phyloP scores from a whole-genome alignment of 2,113 vertebrate species.

The Symphodus melops region DNA sequence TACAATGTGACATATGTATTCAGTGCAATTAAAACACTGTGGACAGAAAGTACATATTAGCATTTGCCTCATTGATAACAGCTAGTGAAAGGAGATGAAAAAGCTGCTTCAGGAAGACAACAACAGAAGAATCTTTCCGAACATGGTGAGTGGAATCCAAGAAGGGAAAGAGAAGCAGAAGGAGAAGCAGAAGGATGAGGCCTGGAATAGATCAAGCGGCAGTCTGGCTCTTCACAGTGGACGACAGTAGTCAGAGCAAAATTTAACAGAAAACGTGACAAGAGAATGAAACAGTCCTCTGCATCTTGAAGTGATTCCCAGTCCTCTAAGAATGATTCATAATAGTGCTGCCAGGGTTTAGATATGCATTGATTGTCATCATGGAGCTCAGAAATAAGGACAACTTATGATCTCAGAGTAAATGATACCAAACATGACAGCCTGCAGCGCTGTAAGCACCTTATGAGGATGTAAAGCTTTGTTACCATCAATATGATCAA shows the following conservation, averaged over 20 bases:
- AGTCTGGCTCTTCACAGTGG: constrained; percentile 56
- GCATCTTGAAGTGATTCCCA: constrained; percentile 60
- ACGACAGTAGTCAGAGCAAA: constrained; percentile 51
- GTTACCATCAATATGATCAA: not conserved
- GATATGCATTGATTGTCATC: constrained; percentile 41
- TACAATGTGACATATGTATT: not conserved
- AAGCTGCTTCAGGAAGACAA: constrained; percentile 5
- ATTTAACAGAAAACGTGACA: constrained; percentile 64
- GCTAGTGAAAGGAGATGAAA: constrained; percentile 8
- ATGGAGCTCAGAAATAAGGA: constrained; percentile 28
- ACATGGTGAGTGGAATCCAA: constrained; percentile 15
- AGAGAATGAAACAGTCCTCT: constrained; percentile 64
- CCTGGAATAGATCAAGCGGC: constrained; percentile 60
- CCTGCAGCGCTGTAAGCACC: not conserved
- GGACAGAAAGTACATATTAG: not conserved
- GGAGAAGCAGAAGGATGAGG: constrained; percentile 63
- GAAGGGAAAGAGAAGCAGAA: constrained; percentile 55
- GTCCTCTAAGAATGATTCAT: constrained; percentile 36
- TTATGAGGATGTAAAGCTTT: not conserved
- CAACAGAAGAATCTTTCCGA: constrained; percentile 23
- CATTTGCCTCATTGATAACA: not conserved
- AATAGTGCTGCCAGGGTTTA: constrained; percentile 34
- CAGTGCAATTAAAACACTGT: not conserved
- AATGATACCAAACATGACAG: not conserved
- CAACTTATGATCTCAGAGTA: constrained; percentile 11